Conservation (phyloP, 2,113 vertebrate species). For the Albula glossodonta region DNA sequence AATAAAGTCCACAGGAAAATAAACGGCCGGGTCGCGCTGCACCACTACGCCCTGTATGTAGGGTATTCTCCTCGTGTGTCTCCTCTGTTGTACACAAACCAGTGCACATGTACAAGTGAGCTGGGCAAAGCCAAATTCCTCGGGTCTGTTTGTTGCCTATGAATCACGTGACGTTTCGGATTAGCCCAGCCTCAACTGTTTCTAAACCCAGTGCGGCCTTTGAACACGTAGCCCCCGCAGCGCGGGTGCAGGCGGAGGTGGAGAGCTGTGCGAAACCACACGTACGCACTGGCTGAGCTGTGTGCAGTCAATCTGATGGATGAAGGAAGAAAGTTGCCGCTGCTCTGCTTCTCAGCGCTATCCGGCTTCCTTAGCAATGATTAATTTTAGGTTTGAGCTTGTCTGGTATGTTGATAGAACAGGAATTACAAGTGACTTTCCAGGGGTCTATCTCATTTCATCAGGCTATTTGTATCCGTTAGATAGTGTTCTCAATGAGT, state of each 20-base stretch:
- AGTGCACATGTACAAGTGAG: not conserved
- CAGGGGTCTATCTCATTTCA: no score
- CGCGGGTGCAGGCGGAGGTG: not conserved
- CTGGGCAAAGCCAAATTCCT: no score
- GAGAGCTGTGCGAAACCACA: conserved; percentile 40
- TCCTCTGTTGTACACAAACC: not conserved
- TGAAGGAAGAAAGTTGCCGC: not conserved
- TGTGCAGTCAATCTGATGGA: not conserved
- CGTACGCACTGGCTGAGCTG: conserved; percentile 35
- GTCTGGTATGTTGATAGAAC: not conserved
- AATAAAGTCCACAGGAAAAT: not conserved
- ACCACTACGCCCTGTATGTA: not conserved
- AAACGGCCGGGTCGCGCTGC: not conserved
- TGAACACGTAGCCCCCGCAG: conserved; percentile 14
- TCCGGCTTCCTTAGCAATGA: not conserved
- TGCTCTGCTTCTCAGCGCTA: not conserved
- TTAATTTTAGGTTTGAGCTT: not conserved
- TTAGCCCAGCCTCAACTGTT: not conserved
- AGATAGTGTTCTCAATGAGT: no score
- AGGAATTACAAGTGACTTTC: not conserved
- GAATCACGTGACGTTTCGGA: conserved; percentile 3
- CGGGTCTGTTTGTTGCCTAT: not conserved
- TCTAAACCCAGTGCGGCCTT: not conserved
- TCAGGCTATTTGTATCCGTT: no score
- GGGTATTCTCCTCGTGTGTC: no score